Evolutionary conservation across 2,888 invertebrate species (phyloP).

Genomic region (Coenonympha glycerion): DNA sequence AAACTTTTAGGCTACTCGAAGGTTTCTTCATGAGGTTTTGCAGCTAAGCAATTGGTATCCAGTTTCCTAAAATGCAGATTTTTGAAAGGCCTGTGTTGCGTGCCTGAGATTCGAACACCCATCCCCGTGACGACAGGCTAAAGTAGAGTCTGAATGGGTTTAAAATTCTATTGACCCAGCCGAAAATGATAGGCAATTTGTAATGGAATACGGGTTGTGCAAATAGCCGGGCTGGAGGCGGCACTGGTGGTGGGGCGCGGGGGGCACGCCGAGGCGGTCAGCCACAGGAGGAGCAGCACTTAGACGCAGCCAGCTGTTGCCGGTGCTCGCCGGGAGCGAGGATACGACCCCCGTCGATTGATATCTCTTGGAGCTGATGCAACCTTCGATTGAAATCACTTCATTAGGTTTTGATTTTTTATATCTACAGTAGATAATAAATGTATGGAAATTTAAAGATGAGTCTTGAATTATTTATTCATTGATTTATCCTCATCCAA

Average conservation of each 20-base stretch:
- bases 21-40: too few species aligned
- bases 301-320: constrained; percentile 55
- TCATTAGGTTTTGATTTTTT: background rate
- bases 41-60: too few species aligned
- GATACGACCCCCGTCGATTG: constrained; percentile 18
- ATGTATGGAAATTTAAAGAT: too few species aligned
- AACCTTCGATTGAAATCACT: background rate
- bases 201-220: constrained; percentile 42
- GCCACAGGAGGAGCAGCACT: constrained; percentile 51
- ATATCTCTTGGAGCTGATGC: constrained; percentile 17
- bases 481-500: too few species aligned
- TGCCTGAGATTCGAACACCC: too few species aligned
- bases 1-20: too few species aligned
- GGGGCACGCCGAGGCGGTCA: constrained; percentile 39
- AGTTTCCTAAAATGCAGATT: too few species aligned
- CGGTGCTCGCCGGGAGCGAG: constrained; percentile 39
- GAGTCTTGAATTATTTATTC: too few species aligned
- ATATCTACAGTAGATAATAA: too few species aligned
- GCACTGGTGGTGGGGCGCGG: constrained; percentile 28
- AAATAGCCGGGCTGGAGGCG: constrained; percentile 49
- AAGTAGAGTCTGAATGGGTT: too few species aligned
- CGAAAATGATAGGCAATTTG: constrained; percentile 39
- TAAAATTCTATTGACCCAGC: constrained; percentile 6
- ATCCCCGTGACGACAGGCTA: too few species aligned
- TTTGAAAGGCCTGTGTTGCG: too few species aligned